Percentiles rank a stretch among this genome's conserved stretches.
phyloP scores from a whole-genome alignment of 2,888 invertebrate genomes.

The Tetragonula carbonaria region DNA sequence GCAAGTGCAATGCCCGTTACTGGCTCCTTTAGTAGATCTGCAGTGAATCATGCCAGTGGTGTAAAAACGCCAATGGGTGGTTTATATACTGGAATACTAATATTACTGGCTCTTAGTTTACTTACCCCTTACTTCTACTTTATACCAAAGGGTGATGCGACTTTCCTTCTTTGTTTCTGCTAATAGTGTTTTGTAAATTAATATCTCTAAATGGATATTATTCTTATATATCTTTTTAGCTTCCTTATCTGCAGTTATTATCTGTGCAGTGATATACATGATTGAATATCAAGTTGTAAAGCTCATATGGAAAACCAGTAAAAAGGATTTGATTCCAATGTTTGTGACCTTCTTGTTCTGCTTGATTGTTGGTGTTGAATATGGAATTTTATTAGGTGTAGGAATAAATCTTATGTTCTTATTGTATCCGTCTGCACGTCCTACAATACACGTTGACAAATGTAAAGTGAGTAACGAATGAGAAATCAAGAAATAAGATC shows the following conservation, averaged over 20 bases:
- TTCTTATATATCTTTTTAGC: slow-evolving; percentile 84
- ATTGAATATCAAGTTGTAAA: slow-evolving; percentile 95
- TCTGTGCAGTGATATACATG: slow-evolving; percentile 97
- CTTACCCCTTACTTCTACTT: slow-evolving; percentile 95
- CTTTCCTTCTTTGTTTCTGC: neutral
- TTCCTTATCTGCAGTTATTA: slow-evolving; percentile 95
- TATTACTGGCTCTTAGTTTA: slow-evolving; percentile 92
- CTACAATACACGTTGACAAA: slow-evolving; percentile 90
- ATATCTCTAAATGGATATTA: neutral
- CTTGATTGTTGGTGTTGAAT: slow-evolving; percentile 92
- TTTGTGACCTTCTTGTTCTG: slow-evolving; percentile 93
- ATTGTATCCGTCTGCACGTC: slow-evolving; percentile 92
- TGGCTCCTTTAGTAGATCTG: slow-evolving; percentile 95
- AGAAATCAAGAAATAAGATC: neutral
- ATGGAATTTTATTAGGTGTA: slow-evolving; percentile 94
- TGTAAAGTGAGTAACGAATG: slow-evolving; percentile 86
- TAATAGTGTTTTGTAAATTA: neutral
- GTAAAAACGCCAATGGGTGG: slow-evolving; percentile 95
- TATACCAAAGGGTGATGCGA: slow-evolving; percentile 88
- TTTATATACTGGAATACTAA: slow-evolving; percentile 92
- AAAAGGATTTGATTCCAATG: slow-evolving; percentile 92
- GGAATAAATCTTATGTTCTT: slow-evolving; percentile 91
- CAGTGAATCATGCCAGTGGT: slow-evolving; percentile 97
- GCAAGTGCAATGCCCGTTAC: slow-evolving; percentile 96
- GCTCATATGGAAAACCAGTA: slow-evolving; percentile 93